A percentile compares a stretch with the other conserved stretches of the same genome.
Conservation (phyloP, 2,113 vertebrate genomes). For the Notarius lentiginosus region DNA sequence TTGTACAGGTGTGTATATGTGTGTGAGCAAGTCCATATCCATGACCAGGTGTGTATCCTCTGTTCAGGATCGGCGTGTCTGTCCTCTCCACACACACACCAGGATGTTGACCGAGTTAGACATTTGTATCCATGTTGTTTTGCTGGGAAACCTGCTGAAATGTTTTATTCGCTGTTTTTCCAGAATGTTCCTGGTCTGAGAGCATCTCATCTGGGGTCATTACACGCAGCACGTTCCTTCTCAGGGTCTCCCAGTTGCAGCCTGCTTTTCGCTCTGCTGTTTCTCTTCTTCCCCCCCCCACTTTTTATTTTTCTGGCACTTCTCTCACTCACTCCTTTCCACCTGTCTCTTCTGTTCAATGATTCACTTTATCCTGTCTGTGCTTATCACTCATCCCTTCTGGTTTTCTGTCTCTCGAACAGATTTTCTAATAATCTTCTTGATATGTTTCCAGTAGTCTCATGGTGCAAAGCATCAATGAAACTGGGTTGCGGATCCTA, state of each 20-base stretch:
- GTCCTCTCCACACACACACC: neutral
- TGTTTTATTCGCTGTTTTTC: constrained; percentile 30
- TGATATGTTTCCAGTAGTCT: neutral
- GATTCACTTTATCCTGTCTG: constrained; percentile 17
- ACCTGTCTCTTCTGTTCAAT: constrained; percentile 18
- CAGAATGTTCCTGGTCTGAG: constrained; percentile 34
- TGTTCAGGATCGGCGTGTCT: neutral
- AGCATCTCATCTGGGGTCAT: constrained; percentile 33
- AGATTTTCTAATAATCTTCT: neutral
- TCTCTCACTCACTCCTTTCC: neutral
- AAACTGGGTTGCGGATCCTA: neutral
- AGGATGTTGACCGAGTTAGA: neutral
- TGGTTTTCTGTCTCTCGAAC: neutral
- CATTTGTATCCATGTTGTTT: constrained; percentile 25
- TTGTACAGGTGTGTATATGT: constrained; percentile 7
- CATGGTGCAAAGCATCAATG: neutral
- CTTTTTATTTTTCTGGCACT: neutral
- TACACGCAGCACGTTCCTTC: constrained; percentile 25
- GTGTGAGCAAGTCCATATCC: constrained; percentile 3
- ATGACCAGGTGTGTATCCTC: constrained; percentile 41
- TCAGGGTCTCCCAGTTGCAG: neutral
- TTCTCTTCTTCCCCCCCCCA: neutral
- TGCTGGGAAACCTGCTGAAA: neutral
- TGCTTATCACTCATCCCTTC: constrained; percentile 18
- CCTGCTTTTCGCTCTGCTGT: constrained; percentile 11